These are phyloP conservation scores for Tamias sibiricus DNA, from an alignment of 2,113 vertebrate genomes.

Conservation along the genomic window DNA sequence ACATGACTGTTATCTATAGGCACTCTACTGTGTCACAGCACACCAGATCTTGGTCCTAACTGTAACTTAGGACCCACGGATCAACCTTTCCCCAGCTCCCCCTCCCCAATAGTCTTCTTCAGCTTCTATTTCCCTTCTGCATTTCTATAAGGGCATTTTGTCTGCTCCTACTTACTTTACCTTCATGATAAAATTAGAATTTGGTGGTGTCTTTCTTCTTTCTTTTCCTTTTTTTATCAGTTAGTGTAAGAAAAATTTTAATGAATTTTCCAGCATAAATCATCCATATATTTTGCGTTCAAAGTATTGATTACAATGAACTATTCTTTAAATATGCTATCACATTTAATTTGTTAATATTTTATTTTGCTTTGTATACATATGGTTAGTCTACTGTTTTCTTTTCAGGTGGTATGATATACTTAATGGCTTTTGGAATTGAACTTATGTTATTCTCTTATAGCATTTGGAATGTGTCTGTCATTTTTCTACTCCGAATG, in stretches of 20 bases:
- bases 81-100: not conserved
- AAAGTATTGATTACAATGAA: not conserved
- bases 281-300: not conserved
- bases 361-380: constrained; percentile 33
- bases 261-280: not conserved
- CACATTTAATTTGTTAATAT: not conserved
- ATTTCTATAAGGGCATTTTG: not conserved
- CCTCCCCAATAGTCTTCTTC: not conserved
- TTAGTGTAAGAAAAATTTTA: not conserved
- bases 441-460: not conserved
- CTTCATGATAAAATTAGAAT: constrained; percentile 29
- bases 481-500: not conserved
- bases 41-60: not conserved
- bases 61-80: not conserved
- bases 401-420: not conserved
- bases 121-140: not conserved
- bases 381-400: not conserved
- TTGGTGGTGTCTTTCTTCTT: not conserved
- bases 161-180: not conserved
- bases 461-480: not conserved
- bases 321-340: not conserved
- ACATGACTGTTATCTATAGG: not conserved
- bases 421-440: not conserved
- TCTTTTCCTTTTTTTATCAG: not conserved
- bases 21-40: not conserved